These are phyloP conservation scores for Lates calcarifer DNA, from an alignment of 2,113 vertebrate genomes.

Conservation along the genomic window DNA sequence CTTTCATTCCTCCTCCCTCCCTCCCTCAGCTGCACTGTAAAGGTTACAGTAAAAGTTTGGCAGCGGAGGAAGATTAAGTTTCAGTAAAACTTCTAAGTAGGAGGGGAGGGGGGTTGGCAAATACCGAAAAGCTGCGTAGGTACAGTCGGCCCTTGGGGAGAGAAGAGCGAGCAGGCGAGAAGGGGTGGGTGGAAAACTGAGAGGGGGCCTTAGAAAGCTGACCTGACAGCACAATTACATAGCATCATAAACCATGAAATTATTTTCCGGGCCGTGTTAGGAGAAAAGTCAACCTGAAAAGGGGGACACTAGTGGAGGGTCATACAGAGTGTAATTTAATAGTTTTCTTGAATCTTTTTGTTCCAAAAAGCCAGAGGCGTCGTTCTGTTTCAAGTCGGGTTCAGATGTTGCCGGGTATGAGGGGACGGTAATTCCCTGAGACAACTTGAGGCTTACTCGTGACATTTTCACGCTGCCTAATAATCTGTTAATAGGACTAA, in stretches of 20 bases:
- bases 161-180: slow-evolving; percentile 13
- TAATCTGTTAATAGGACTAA: slow-evolving; percentile 48
- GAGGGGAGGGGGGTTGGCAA: neutral
- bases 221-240: slow-evolving; percentile 67
- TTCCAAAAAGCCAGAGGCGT: slow-evolving; percentile 13
- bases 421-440: slow-evolving; percentile 18
- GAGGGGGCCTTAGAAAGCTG: slow-evolving; percentile 41
- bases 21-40: slow-evolving; percentile 1
- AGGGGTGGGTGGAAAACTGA: slow-evolving; percentile 34
- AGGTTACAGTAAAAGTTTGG: slow-evolving; percentile 46
- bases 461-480: slow-evolving; percentile 52
- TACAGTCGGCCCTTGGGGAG: slow-evolving; percentile 18
- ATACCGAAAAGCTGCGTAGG: slow-evolving; percentile 2
- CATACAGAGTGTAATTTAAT: slow-evolving; percentile 34
- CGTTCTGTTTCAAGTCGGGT: slow-evolving; percentile 13
- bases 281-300: slow-evolving; percentile 35
- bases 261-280: slow-evolving; percentile 30
- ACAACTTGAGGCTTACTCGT: slow-evolving; percentile 8
- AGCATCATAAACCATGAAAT: slow-evolving; percentile 66
- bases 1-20: slow-evolving; percentile 18
- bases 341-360: slow-evolving; percentile 32
- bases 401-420: slow-evolving; percentile 24
- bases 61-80: slow-evolving; percentile 43
- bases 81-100: slow-evolving; percentile 28
- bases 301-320: slow-evolving; percentile 28